Conservation (phyloP, 2,113 vertebrate genomes). For the Zosterops pallidus region DNA sequence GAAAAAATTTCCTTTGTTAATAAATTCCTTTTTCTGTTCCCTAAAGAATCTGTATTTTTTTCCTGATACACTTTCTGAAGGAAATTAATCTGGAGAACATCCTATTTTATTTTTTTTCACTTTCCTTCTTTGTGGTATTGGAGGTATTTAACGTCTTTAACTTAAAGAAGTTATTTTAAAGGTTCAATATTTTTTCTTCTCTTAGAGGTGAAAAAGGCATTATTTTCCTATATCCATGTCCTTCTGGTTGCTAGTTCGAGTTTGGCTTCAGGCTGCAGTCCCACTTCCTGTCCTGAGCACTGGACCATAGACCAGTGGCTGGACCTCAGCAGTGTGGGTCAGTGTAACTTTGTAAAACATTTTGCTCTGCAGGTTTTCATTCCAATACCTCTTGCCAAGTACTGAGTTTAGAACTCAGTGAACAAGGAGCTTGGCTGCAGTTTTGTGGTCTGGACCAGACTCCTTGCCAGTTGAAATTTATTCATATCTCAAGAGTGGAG, state of each 20-base stretch:
- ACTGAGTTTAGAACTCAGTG: background rate
- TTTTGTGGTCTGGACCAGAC: background rate
- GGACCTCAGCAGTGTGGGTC: background rate
- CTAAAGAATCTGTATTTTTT: background rate
- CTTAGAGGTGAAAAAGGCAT: background rate
- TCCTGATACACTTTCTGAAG: background rate
- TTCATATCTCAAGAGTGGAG: background rate
- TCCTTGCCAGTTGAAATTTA: background rate
- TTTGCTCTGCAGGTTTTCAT: conserved; percentile 13
- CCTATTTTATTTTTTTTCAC: background rate
- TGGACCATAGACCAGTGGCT: background rate
- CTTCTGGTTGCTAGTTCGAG: background rate
- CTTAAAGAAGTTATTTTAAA: background rate
- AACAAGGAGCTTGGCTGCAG: conserved; percentile 18
- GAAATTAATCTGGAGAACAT: background rate
- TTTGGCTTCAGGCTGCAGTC: background rate
- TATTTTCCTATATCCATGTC: background rate
- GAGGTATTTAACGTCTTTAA: background rate
- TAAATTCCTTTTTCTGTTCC: background rate
- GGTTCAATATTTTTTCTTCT: background rate
- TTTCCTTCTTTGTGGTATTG: background rate
- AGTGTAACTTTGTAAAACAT: background rate
- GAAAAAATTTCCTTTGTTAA: background rate
- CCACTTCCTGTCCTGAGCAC: background rate
- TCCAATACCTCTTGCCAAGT: background rate